Conservation (phyloP, 1,140 invertebrate species). For the Dreissena rostriformis region DNA sequence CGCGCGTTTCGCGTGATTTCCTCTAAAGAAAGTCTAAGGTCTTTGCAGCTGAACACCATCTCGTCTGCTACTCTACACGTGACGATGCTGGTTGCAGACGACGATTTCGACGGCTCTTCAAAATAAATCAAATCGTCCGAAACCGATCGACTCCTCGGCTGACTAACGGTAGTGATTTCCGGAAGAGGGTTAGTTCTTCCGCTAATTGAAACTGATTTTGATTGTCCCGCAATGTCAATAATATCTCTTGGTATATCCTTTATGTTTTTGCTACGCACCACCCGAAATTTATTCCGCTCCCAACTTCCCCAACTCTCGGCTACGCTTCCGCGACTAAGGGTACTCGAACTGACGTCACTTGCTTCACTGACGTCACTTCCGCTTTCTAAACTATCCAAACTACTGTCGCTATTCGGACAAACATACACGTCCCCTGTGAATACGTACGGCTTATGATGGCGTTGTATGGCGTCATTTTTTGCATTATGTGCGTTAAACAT, state of each 20-base stretch:
- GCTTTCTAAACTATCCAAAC: conserved; percentile 5
- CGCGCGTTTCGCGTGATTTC: conserved; percentile 39
- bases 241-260: conserved; percentile 25
- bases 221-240: no score
- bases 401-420: neutral
- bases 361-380: neutral
- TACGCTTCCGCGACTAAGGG: conserved; percentile 25
- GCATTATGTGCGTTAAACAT: no score
- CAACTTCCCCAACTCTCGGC: conserved; percentile 32
- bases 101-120: neutral
- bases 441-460: neutral
- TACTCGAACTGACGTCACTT: neutral
- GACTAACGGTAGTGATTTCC: neutral
- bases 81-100: conserved; percentile 21
- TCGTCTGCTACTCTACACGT: conserved; percentile 52
- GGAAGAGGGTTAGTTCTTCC: neutral
- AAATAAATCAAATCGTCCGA: conserved; percentile 32
- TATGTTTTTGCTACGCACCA: conserved; percentile 45
- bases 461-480: no score
- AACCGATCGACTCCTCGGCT: conserved; percentile 2
- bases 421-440: conserved; percentile 52
- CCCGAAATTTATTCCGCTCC: conserved; percentile 36
- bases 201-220: no score
- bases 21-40: conserved; percentile 41
- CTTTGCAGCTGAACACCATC: conserved; percentile 52